These are phyloP conservation scores for Hemithea aestivaria DNA, from an alignment of 2,888 invertebrate genomes.

Conservation along the genomic window DNA sequence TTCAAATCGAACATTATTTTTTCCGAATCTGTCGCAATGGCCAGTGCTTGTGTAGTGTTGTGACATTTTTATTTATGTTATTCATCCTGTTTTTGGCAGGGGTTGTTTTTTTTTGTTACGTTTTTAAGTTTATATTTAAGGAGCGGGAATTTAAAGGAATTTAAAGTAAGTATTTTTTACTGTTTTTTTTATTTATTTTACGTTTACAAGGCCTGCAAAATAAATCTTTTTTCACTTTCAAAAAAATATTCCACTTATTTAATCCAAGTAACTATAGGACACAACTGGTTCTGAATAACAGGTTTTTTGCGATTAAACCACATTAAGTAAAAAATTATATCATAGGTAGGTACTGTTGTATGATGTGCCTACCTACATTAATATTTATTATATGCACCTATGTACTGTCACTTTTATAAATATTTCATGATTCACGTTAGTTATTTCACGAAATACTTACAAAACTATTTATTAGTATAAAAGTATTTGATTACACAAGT, in stretches of 20 bases:
- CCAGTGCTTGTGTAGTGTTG: slow-evolving; percentile 62
- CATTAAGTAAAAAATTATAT: neutral
- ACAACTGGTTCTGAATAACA: neutral
- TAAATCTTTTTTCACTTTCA: too few relatives aligned
- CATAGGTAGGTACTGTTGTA: too few relatives aligned
- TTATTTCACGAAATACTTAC: too few relatives aligned
- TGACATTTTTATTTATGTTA: slow-evolving; percentile 59
- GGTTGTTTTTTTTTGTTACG: slow-evolving; percentile 46
- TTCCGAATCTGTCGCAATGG: slow-evolving; percentile 26
- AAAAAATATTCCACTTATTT: too few relatives aligned
- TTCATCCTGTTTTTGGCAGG: slow-evolving; percentile 46
- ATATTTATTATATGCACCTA: too few relatives aligned
- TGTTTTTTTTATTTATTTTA: neutral
- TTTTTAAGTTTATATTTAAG: slow-evolving; percentile 42
- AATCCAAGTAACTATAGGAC: too few relatives aligned
- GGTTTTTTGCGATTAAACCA: neutral
- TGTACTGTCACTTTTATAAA: too few relatives aligned
- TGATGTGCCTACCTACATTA: too few relatives aligned
- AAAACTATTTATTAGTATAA: too few relatives aligned
- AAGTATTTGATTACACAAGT: too few relatives aligned
- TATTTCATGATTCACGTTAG: too few relatives aligned
- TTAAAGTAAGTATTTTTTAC: slow-evolving; percentile 39
- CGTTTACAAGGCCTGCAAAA: too few relatives aligned
- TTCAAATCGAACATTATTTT: slow-evolving; percentile 33
- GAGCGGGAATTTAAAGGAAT: slow-evolving; percentile 24